phyloP scores from a whole-genome alignment of 2,113 vertebrate genomes.

The Hucho hucho region DNA sequence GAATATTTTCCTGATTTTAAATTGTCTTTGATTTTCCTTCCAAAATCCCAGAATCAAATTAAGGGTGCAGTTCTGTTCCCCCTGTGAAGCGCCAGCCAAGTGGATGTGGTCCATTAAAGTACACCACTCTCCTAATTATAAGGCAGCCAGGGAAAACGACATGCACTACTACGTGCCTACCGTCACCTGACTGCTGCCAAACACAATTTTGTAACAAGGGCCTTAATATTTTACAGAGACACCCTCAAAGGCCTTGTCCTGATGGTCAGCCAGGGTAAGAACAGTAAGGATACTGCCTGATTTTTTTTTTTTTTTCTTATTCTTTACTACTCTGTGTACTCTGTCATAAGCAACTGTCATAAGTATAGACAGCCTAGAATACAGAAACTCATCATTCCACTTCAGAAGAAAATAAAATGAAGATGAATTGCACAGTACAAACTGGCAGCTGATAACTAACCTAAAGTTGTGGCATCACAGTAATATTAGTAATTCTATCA shows the following conservation, averaged over 20 bases:
- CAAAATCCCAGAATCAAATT: slow-evolving; percentile 83
- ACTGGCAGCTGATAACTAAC: too few species aligned
- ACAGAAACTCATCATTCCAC: neutral
- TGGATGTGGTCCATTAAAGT: slow-evolving; percentile 93
- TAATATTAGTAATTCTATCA: neutral
- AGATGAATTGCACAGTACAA: neutral
- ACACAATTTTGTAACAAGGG: slow-evolving; percentile 80
- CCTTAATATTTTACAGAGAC: slow-evolving; percentile 85
- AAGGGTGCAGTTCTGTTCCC: slow-evolving; percentile 77
- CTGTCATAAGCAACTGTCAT: neutral
- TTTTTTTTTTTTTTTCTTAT: neutral
- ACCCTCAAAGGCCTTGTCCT: slow-evolving; percentile 71
- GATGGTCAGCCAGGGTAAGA: neutral
- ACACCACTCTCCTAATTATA: slow-evolving; percentile 84
- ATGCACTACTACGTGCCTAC: slow-evolving; percentile 74
- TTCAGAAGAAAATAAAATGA: neutral
- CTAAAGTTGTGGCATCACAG: too few species aligned
- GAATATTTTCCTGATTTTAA: slow-evolving; percentile 82
- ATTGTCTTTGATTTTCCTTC: slow-evolving; percentile 77
- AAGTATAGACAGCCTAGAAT: neutral
- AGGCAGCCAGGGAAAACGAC: slow-evolving; percentile 86
- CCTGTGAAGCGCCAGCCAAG: slow-evolving; percentile 84
- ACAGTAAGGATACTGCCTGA: neutral
- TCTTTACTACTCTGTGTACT: neutral
- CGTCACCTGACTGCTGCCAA: slow-evolving; percentile 86